Base-by-base conservation (phyloP, 2,113 vertebrate genomes). In the Pygoscelis antarcticus region DNA sequence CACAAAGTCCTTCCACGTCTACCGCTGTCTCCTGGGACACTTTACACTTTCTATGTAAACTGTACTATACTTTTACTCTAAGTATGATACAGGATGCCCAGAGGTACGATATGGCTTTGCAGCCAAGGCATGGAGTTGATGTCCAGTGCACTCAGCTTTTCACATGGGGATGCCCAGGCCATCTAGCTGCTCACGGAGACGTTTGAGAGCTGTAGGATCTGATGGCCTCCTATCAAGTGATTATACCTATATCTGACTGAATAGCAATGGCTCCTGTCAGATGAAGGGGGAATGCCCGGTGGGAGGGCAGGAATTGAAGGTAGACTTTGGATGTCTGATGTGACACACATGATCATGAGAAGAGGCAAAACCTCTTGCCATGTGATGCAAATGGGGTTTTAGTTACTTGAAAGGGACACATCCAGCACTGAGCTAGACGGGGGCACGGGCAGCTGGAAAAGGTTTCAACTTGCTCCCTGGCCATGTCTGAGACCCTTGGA, bases 261-360 rank as follows among this genome's bases (percentile, higher is more conserved):
- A 80, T 30, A 44, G 2, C 44, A 60, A 30, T 20, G 34, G 51
- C 5, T 49, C 10, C 3, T 34, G 5, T 51, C 84, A 68, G 49
- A 27, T 68, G 72, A 57, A 32, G 32, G 18, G 23, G 25, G 20
- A 68, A 72, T 32, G 22, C 51, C 38, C 34, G 9, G 38, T 76
- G 55, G 21, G 18, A 21, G n/a, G 49, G 29, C 40, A 89, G 57
- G 69, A 58, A 29, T 8, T 68, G 42, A 62, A 81, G 23, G 46
- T 44, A 25, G 30, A 8, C n/a, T 84, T 87, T 85, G 74, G 32
- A 13, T 75, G 12, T 68, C 22, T 94, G 61, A 34, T 55, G 13
- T 7, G 36, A 54, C 14, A 62, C 29, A 16, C 0, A 2, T 30
- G 44, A 11, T 47, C 30, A n/a, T 1, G 4, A 69, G 38, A 76